Conservation (phyloP, 2,113 vertebrate species). For the Ranitomeya variabilis region DNA sequence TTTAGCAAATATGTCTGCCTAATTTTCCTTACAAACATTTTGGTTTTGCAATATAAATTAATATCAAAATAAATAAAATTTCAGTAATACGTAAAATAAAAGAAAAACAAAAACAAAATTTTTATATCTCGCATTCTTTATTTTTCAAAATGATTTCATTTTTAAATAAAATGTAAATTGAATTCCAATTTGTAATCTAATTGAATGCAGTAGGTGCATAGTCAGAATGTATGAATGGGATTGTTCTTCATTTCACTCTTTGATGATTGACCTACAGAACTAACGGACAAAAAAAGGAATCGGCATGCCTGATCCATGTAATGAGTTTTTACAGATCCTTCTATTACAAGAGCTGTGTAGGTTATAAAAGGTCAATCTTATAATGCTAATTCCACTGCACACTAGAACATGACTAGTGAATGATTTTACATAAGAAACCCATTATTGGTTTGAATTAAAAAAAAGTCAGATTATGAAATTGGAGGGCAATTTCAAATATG, state of each 20-base stretch:
- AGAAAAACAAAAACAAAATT: neutral
- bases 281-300: constrained; percentile 31
- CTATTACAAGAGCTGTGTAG: constrained; percentile 45
- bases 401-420: constrained; percentile 38
- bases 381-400: constrained; percentile 51
- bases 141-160: neutral
- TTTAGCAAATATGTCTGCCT: too few species aligned
- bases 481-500: neutral
- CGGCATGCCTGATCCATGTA: constrained; percentile 53
- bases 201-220: constrained; percentile 12
- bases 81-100: neutral
- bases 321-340: constrained; percentile 49
- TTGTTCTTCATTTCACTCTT: constrained; percentile 21
- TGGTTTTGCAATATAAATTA: neutral
- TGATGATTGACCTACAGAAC: constrained; percentile 47
- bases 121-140: neutral
- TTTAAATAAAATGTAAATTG: neutral
- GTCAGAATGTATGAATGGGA: constrained; percentile 13
- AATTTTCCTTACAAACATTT: neutral
- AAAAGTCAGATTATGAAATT: constrained; percentile 24
- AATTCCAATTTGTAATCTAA: neutral
- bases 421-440: constrained; percentile 42
- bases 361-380: constrained; percentile 53
- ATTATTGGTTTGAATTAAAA: constrained; percentile 44
- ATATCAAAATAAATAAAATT: neutral